Base-by-base conservation (phyloP, 2,113 vertebrate species). In the Brienomyrus brachyistius region DNA sequence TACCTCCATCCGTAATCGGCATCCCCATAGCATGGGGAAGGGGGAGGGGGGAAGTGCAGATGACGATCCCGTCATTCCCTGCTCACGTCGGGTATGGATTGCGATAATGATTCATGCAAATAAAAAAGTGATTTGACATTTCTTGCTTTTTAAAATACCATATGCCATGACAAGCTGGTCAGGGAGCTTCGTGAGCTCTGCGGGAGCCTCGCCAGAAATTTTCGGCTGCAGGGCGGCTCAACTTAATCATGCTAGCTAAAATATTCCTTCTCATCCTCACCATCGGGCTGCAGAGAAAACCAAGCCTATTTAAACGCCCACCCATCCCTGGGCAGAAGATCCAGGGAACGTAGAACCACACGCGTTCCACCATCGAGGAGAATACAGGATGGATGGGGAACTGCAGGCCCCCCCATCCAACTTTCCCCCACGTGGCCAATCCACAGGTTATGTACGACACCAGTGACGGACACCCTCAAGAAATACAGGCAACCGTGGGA, bases 321-420 rank as follows among this genome's bases (percentile, higher is more conserved):
- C 74, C 8, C 8, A 35, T 4, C 23, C 4, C 47, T 6, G 15
- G 54, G 59, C 89, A 47, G 47, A 88, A 66, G 87, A 83, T 90
- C 89, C 83, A n/a, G 15, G 87, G 89, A 82, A 56, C 56, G 45
- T 47, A 92, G 88, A 88, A 89, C 62, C 21, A 52, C 19, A 50
- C 9, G 85, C 40, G 27, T 85, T 59, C 77, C 77, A 31, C 87
- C 74, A 52, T 17, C 80, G 31, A 59, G 84, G 27, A 48, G 51
- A 35, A 89, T 70, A 56, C 21, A 52, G 70, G 86, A 66, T 23
- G n/a, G 84, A 62, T 47, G 82, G 17, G 51, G 88, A n/a, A 27
- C 56, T 87, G 66, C 35, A 35, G 52, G 48, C 2, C 47, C 15
- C 47, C 15, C 70, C 70, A 19, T 77, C 4, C 4, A 35, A 77